Conservation (phyloP, 2,113 vertebrate species). For the Paedocypris sp. region DNA sequence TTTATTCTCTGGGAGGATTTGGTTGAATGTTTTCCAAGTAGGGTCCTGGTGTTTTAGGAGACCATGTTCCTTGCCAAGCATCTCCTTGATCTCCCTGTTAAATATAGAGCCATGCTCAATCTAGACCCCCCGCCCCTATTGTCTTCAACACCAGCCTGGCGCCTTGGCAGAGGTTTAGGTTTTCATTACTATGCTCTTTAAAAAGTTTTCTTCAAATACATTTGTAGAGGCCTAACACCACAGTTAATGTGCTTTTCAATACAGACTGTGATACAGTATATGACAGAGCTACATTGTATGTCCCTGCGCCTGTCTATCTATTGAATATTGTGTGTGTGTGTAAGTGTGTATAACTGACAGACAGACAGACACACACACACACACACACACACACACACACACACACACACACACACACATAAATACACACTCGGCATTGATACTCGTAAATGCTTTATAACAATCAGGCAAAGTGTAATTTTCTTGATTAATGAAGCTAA, state of each 20-base stretch:
- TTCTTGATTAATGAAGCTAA: constrained; percentile 31
- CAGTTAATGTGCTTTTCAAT: not conserved
- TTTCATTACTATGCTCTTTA: constrained; percentile 23
- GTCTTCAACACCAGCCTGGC: constrained; percentile 15
- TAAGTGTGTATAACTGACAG: no score
- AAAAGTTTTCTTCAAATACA: not conserved
- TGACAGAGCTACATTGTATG: no score
- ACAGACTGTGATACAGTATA: no score
- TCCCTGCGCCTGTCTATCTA: no score
- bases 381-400: no score
- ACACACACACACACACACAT: no score
- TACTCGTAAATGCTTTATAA: constrained; percentile 18
- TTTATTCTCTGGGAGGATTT: constrained; percentile 22
- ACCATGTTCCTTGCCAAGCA: constrained; percentile 29
- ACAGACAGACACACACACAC: no score
- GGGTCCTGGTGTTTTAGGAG: constrained; percentile 33
- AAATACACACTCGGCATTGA: not conserved
- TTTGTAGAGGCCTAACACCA: constrained; percentile 10
- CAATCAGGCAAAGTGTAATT: constrained; percentile 22
- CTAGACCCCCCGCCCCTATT: constrained; percentile 13
- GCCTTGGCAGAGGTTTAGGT: constrained; percentile 22
- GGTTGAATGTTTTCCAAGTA: constrained; percentile 25
- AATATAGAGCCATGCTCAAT: constrained; percentile 22
- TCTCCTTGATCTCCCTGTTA: constrained; percentile 31
- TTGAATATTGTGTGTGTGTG: no score